Percentiles rank a stretch among this genome's conserved stretches.
Evolutionary conservation across 1,140 invertebrate genomes (phyloP).

Genomic region (Ceratosolen fusciceps): DNA sequence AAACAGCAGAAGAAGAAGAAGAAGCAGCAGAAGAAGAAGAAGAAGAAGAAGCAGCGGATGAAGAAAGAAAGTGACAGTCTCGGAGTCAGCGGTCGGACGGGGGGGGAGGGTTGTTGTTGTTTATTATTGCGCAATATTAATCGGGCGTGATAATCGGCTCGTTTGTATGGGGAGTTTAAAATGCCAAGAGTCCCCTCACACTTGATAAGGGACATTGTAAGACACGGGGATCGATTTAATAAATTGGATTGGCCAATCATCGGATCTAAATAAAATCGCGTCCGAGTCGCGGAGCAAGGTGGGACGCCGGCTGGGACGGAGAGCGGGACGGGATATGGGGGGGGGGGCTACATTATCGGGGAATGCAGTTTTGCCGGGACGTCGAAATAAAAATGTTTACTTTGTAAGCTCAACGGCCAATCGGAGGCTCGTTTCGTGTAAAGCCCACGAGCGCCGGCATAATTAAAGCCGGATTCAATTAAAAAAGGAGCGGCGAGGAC

Average conservation of each 20-base stretch:
- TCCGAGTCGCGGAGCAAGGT: no score
- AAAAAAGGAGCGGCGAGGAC: no score
- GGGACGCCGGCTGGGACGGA: no score
- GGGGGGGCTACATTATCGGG: not conserved
- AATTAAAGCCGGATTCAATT: constrained; percentile 16
- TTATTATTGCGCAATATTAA: not conserved
- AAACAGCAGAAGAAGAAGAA: no score
- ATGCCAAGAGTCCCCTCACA: not conserved
- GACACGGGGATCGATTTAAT: not conserved
- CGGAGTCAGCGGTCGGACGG: no score
- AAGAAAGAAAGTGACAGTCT: no score
- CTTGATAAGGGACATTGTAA: not conserved
- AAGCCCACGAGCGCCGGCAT: not conserved
- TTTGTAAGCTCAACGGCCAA: constrained; percentile 5
- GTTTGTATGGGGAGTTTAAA: not conserved
- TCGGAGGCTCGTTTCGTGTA: constrained; percentile 4
- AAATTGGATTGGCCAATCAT: not conserved
- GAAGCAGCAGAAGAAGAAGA: no score
- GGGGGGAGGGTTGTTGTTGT: no score
- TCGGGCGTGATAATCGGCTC: not conserved
- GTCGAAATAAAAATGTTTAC: constrained; percentile 12
- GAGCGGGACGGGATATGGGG: no score
- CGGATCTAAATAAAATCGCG: not conserved
- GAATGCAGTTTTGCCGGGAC: constrained; percentile 19
- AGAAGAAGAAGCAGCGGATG: no score